Conservation (phyloP, 2,113 vertebrate genomes). For the Phaetusa simplex region DNA sequence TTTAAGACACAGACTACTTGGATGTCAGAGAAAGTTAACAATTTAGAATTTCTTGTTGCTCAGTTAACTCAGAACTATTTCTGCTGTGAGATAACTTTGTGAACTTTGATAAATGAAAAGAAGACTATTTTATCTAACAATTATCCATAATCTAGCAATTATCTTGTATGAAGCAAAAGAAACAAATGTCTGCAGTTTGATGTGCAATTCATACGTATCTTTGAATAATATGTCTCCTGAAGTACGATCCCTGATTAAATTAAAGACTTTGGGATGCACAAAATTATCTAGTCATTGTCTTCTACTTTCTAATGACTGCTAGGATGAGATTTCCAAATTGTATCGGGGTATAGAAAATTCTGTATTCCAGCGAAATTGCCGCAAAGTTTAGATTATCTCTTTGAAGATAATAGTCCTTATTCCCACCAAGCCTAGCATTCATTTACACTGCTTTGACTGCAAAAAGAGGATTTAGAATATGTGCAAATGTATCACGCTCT, state of each 20-base stretch:
- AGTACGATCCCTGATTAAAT: neutral
- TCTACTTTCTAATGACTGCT: neutral
- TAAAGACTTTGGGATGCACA: neutral
- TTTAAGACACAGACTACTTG: neutral
- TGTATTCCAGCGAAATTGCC: neutral
- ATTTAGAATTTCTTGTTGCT: neutral
- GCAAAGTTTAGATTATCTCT: neutral
- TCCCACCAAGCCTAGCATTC: neutral
- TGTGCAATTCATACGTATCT: neutral
- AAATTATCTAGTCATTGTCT: neutral
- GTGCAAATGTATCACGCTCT: neutral
- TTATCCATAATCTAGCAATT: neutral
- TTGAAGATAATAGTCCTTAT: neutral
- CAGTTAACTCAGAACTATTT: neutral
- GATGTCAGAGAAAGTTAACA: neutral
- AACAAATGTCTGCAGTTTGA: neutral
- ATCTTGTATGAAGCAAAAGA: neutral
- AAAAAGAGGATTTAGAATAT: neutral
- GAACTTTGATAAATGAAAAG: neutral
- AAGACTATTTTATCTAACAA: neutral
- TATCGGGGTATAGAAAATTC: neutral
- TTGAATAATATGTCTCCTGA: neutral
- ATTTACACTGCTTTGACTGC: slow-evolving; percentile 4
- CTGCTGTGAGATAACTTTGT: neutral
- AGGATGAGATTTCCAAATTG: neutral